Evolutionary conservation across 2,113 vertebrate genomes (phyloP).

Genomic region (Tor tambroides): DNA sequence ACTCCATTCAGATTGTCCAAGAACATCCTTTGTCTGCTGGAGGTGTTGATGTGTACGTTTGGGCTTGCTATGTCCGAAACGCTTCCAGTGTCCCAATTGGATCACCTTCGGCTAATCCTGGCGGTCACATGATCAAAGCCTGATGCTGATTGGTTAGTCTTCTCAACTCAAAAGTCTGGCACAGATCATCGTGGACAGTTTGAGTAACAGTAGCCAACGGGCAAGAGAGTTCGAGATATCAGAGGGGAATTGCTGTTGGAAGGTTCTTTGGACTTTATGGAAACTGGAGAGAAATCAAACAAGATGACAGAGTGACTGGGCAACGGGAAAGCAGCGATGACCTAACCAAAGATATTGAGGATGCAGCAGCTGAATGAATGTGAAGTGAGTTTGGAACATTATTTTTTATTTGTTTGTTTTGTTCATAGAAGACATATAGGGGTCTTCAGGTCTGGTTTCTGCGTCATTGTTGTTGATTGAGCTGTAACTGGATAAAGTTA

Average conservation of each 20-base stretch:
- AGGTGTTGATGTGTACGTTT: constrained; percentile 50
- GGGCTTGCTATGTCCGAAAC: constrained; percentile 50
- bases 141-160: constrained; percentile 63
- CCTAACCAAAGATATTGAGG: constrained; percentile 67
- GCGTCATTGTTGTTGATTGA: background rate
- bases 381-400: constrained; percentile 65
- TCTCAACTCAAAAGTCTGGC: constrained; percentile 67
- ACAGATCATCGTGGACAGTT: constrained; percentile 60
- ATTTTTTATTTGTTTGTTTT: background rate
- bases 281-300: background rate
- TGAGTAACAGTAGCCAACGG: constrained; percentile 41
- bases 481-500: background rate
- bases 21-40: constrained; percentile 54
- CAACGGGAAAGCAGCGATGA: constrained; percentile 53
- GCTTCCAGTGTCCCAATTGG: constrained; percentile 68
- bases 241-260: background rate
- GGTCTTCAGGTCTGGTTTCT: background rate
- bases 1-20: constrained; percentile 58
- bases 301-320: background rate
- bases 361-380: constrained; percentile 65
- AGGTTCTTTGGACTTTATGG: constrained; percentile 4
- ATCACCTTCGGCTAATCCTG: constrained; percentile 56
- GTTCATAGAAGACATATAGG: background rate
- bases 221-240: background rate
- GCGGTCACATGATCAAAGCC: constrained; percentile 63